Base-by-base conservation (phyloP, 1,140 invertebrate genomes). In the Panonychus citri region DNA sequence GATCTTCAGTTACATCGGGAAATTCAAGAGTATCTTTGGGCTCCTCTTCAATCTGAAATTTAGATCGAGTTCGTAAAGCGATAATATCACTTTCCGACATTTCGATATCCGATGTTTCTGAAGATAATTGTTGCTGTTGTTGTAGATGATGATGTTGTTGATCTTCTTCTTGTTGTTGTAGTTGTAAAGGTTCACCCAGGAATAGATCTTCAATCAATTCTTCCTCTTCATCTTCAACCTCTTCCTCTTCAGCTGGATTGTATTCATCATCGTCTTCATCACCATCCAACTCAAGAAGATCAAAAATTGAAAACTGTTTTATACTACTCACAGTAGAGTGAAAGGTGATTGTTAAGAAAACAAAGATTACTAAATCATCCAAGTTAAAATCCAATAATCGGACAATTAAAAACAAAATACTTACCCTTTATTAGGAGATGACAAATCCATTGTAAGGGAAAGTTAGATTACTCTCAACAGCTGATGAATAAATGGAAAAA, bases 251-350 rank as follows among this genome's bases (percentile, higher is more conserved):
- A 3, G 27, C 19, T 15, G 34, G 27, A 39, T 21, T 25, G 25
- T 34, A 53, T 30, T 53, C 51, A 53, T 53, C 51, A 53, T 39
- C 51, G 19, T 53, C 24, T 21, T 53, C 51, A 53, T 39, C 51
- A n/a, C n/a, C 51, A 25, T 34, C 27, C 51, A 34, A 8, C 8
- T 53, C 51, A 8, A 53, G 17, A n/a, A 53, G 5, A 13, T 49
- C 46, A 26, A 34, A 34, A 7, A 34, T 34, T 34, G 30, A 34
- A 5, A 34, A 7, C 12, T 5, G 30, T 34, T 34, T 5, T 7
- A 34, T 34, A 34, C 30, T 34, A 1, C 5, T 34, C 12, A 34
- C 5, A 34, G 12, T 7, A 12, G 30, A 0, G 30, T 34, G 30
- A 34, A 34, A 34, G 30, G 12, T 5, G 12, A 34, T 7, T 12